phyloP scores from a whole-genome alignment of 2,113 vertebrate genomes.

The Colinus virginianus region DNA sequence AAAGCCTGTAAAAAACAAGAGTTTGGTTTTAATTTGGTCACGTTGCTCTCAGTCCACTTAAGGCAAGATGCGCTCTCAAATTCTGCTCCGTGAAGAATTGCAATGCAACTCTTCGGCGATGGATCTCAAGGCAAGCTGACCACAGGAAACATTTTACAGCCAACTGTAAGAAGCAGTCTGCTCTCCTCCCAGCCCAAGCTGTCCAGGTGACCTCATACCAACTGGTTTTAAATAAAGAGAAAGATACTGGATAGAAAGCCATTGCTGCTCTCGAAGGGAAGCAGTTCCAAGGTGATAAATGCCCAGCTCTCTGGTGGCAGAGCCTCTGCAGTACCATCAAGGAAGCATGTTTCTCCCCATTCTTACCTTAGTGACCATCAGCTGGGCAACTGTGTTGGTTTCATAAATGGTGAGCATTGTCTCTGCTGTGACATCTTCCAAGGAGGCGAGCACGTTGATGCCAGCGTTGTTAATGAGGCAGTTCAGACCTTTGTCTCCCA shows the following conservation, averaged over 20 bases:
- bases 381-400: slow-evolving; percentile 77
- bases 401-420: slow-evolving; percentile 78
- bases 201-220: not conserved
- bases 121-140: not conserved
- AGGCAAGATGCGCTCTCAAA: not conserved
- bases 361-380: slow-evolving; percentile 77
- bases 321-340: not conserved
- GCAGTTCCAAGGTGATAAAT: not conserved
- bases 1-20: slow-evolving; percentile 59
- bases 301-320: not conserved
- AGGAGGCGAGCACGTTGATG: slow-evolving; percentile 2
- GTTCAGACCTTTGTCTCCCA: slow-evolving; percentile 76
- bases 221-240: not conserved
- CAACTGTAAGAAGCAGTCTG: not conserved
- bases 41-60: not conserved
- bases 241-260: not conserved
- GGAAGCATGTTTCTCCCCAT: fast-evolving
- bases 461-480: slow-evolving; percentile 82
- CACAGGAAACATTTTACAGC: not conserved
- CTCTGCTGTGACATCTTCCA: slow-evolving; percentile 66
- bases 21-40: not conserved
- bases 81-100: not conserved
- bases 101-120: not conserved
- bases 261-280: not conserved
- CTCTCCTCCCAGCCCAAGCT: not conserved